Percentiles rank a stretch among this genome's conserved stretches.
Evolutionary conservation across 2,113 vertebrate species (phyloP).

Genomic region (chimpanzee (Pan troglodytes)): DNA sequence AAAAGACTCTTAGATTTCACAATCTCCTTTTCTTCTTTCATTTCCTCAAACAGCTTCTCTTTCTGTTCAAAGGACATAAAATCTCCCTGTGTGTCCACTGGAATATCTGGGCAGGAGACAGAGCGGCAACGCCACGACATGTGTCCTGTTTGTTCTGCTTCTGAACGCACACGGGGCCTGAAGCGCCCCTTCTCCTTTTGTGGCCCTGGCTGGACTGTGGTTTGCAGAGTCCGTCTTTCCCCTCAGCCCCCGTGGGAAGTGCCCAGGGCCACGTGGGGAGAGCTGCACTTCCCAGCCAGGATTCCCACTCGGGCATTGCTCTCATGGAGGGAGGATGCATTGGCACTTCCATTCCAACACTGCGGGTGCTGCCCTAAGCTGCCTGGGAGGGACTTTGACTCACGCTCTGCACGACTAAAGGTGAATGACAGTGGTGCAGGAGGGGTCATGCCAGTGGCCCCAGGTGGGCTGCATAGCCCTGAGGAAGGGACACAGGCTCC

Average conservation of each 20-base stretch:
- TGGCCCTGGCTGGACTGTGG: accelerated
- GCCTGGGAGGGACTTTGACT: too few relatives aligned
- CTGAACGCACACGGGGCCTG: too few relatives aligned
- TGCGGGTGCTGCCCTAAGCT: accelerated
- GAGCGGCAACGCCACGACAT: accelerated
- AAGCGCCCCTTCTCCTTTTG: accelerated
- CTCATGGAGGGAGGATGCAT: accelerated
- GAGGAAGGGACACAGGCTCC: too few relatives aligned
- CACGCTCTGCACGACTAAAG: accelerated
- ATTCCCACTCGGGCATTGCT: accelerated
- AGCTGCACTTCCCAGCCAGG: background rate
- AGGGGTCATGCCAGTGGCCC: accelerated
- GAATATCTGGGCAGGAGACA: accelerated
- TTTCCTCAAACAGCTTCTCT: background rate
- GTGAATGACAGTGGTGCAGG: accelerated
- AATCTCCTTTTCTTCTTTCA: background rate
- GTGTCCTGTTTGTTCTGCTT: background rate
- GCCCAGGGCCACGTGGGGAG: too few relatives aligned
- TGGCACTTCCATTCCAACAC: accelerated
- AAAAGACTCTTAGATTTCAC: background rate
- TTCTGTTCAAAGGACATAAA: background rate
- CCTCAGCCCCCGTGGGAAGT: too few relatives aligned
- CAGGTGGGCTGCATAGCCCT: accelerated
- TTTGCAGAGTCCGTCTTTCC: background rate
- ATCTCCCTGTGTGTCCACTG: accelerated